Evolutionary conservation across 2,797 vertebrate species (phyloP).

Genomic region (Otolemur crassicaudatus): DNA sequence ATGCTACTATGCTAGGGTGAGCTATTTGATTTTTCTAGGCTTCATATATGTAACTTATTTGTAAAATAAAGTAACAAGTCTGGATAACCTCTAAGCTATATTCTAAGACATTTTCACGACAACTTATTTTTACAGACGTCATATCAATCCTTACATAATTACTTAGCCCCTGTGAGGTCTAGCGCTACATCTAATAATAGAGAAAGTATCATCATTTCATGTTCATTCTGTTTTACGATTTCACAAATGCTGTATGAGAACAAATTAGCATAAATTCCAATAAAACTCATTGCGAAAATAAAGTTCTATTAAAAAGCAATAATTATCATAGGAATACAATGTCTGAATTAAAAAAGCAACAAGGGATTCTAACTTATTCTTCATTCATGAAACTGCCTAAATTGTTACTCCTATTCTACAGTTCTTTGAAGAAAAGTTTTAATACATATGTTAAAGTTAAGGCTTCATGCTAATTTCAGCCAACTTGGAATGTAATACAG

Average conservation of each 20-base stretch:
- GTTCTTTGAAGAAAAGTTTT: neutral
- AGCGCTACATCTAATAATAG: neutral
- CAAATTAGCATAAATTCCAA: slow-evolving; percentile 5
- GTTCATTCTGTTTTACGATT: slow-evolving; percentile 31
- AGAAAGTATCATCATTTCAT: neutral
- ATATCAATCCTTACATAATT: neutral
- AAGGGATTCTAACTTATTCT: neutral
- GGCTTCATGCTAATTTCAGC: neutral
- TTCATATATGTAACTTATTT: neutral
- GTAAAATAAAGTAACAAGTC: neutral
- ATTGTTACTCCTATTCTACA: neutral
- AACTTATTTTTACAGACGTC: neutral
- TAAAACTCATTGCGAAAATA: neutral
- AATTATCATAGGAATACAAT: neutral
- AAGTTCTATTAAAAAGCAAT: neutral
- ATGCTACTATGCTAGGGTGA: neutral
- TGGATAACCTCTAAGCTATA: neutral
- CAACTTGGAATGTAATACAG: neutral
- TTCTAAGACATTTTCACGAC: neutral
- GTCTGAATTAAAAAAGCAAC: neutral
- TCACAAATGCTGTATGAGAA: neutral
- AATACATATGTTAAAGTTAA: neutral
- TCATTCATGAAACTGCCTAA: neutral
- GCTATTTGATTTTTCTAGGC: neutral
- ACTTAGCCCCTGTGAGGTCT: neutral